Evolutionary conservation across 2,113 vertebrate species (phyloP).

Genomic region (Ceyx melanurus): DNA sequence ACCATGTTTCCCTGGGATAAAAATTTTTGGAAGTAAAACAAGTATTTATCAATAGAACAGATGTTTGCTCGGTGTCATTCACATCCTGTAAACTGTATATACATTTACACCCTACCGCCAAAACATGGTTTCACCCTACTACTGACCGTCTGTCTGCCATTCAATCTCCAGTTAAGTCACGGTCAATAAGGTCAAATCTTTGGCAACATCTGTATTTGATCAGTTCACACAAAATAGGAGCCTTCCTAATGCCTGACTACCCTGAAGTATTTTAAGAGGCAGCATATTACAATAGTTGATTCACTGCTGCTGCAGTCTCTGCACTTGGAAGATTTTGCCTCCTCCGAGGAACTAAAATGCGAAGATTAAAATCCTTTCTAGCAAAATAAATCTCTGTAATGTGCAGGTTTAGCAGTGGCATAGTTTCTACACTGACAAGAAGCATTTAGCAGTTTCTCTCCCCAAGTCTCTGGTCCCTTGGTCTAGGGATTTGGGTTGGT

Average conservation of each 20-base stretch:
- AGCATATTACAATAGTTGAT: slow-evolving; percentile 70
- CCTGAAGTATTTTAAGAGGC: slow-evolving; percentile 71
- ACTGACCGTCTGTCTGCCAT: slow-evolving; percentile 84
- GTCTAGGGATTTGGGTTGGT: background rate
- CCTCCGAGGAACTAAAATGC: slow-evolving; percentile 34
- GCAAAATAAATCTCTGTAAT: slow-evolving; percentile 49
- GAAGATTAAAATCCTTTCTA: slow-evolving; percentile 50
- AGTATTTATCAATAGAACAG: slow-evolving; percentile 82
- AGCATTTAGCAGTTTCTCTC: background rate
- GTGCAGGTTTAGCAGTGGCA: background rate
- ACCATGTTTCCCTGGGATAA: slow-evolving; percentile 28
- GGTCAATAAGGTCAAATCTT: slow-evolving; percentile 82
- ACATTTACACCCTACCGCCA: slow-evolving; percentile 82
- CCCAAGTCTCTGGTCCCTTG: background rate
- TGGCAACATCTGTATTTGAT: slow-evolving; percentile 96
- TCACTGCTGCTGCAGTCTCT: slow-evolving; percentile 49
- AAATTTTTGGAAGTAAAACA: slow-evolving; percentile 63
- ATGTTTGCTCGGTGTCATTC: slow-evolving; percentile 81
- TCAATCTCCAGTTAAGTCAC: slow-evolving; percentile 79
- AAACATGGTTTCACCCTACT: slow-evolving; percentile 80
- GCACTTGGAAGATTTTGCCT: slow-evolving; percentile 39
- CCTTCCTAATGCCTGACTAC: slow-evolving; percentile 77
- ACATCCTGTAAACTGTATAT: slow-evolving; percentile 81
- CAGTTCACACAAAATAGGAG: slow-evolving; percentile 81
- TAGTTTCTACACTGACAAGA: slow-evolving; percentile 1